Evolutionary conservation across 2,888 invertebrate species (phyloP).

Genomic region (Aphodius granarius): DNA sequence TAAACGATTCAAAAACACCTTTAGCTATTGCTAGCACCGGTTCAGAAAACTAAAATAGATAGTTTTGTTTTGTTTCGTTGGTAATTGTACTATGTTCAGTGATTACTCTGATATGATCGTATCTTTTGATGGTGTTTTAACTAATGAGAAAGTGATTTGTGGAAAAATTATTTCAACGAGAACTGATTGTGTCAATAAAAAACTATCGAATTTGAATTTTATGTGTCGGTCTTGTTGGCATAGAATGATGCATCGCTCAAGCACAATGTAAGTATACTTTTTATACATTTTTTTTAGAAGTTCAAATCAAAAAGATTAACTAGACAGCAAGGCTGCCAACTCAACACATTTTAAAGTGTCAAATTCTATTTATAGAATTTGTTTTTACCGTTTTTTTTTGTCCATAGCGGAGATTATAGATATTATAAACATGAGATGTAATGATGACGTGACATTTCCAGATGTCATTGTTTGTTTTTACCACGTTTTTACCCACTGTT

Average conservation of each 20-base stretch:
- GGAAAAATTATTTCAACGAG: not conserved
- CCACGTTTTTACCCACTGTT: no score
- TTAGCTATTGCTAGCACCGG: not conserved
- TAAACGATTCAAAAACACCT: not conserved
- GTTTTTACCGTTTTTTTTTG: no score
- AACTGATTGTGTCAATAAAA: not conserved
- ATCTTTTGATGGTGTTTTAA: not conserved
- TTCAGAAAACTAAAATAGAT: no score
- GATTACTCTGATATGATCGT: constrained; percentile 4
- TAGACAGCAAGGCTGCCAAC: not conserved
- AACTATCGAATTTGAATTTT: not conserved
- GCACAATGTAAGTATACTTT: constrained; percentile 12
- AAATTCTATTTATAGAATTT: no score
- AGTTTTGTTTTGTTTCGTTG: not conserved
- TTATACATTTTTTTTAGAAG: not conserved
- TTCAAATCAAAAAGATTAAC: not conserved
- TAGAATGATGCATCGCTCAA: constrained; percentile 1
- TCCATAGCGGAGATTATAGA: no score
- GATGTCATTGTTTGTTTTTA: no score
- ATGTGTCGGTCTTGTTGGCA: not conserved
- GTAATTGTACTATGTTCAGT: constrained; percentile 1
- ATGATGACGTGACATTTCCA: no score
- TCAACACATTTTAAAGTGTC: no score
- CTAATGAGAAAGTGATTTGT: not conserved
- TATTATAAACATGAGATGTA: no score